A percentile compares a stretch with the other conserved stretches of the same genome.
phyloP scores from a whole-genome alignment of 1,140 invertebrate genomes.

The Dufourea novaeangliae region DNA sequence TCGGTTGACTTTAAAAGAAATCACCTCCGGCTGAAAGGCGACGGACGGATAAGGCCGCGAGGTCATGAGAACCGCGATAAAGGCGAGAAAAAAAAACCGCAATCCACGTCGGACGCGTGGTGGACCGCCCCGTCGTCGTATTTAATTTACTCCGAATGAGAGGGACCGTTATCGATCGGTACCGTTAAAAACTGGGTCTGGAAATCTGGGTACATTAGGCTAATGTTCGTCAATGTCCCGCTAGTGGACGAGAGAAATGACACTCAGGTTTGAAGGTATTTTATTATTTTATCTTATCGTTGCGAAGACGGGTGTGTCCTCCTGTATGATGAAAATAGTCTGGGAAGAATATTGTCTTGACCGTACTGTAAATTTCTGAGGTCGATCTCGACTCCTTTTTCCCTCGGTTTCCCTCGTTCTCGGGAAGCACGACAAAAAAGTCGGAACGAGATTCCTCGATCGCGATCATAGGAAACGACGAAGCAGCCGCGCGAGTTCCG shows the following conservation, averaged over 20 bases:
- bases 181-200: neutral
- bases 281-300: no score
- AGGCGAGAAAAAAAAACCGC: slow-evolving; percentile 7
- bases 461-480: neutral
- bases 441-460: slow-evolving; percentile 4
- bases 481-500: neutral
- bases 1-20: slow-evolving; percentile 41
- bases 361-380: neutral
- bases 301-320: no score
- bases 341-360: no score
- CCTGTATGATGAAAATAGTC: no score
- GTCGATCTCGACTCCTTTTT: neutral
- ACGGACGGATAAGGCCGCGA: slow-evolving; percentile 37
- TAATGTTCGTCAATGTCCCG: neutral
- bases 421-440: neutral
- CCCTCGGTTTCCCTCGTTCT: neutral
- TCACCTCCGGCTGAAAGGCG: slow-evolving; percentile 23
- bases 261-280: no score
- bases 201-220: neutral
- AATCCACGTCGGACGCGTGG: neutral
- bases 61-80: slow-evolving; percentile 13
- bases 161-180: neutral
- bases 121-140: no score
- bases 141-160: neutral
- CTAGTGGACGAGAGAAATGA: no score